Base-by-base conservation (phyloP, 1,140 invertebrate genomes). In the Brachionus calyciflorus region DNA sequence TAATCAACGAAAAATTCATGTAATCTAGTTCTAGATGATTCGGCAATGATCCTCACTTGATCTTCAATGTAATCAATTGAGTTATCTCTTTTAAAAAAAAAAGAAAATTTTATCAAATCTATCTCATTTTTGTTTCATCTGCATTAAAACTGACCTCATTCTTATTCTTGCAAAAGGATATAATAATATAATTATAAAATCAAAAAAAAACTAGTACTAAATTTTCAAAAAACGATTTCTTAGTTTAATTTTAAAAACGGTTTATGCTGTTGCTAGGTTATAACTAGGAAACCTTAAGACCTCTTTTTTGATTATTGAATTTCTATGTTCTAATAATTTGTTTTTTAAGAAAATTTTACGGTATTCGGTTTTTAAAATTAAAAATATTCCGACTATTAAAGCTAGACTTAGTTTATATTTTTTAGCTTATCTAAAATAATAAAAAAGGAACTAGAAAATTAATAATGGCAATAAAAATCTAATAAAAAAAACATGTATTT, bases 1-100 rank as follows among this genome's bases (percentile, higher is more conserved):
- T 81, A 85, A 70, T 85, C 84, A 77, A 82, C 80, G 75, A 85
- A 85, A 70, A 83, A 85, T 77, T 85, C 81, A 77, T 79, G 79
- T 17, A 83, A 80, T 65, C 84, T 77, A 17, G 84, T 81, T 55
- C 84, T 70, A 69, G 82, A 83, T 9, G 83, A 84, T 48, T 81
- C 80, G 12, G 80, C 80, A 17, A 81, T 76, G 55, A 81, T 83
- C 21, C 82, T 79, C 44, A 85, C 81, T 49, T 80, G 79, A 26
- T 83, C 78, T 76, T 83, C 82, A 26, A 85, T 77, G 28, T 80
- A 79, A 26, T 78, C 57, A 40, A 78, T 65, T 44, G 60, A 44
- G 5, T 41, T 41, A 24, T 65, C 60, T 65, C 40, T 44, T 65
- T 1, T 3, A 7, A 44, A 65, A 41, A 44, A 44, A 44, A 24